Evolutionary conservation across 1,140 invertebrate species (phyloP).

Genomic region (Euschistus heros): DNA sequence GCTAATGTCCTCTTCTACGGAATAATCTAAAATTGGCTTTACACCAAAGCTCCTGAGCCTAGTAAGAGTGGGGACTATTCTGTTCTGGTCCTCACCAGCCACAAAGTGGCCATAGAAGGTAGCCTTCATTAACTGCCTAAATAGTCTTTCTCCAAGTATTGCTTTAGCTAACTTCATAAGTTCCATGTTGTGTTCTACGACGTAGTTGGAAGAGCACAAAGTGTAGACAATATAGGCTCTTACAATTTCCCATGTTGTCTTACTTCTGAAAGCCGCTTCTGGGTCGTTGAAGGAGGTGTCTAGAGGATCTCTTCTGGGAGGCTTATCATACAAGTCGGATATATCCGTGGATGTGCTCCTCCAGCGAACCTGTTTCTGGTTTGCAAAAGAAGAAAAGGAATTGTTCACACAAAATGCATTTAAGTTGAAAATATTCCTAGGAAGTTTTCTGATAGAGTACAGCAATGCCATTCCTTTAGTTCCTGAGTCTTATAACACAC

Average conservation of each 20-base stretch:
- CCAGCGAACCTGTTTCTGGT: too few relatives aligned
- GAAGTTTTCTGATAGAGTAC: too few relatives aligned
- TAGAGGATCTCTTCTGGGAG: constrained; percentile 49
- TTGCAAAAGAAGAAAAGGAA: too few relatives aligned
- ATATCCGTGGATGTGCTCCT: too few relatives aligned
- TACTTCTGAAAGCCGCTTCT: constrained; percentile 79
- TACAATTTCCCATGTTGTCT: constrained; percentile 86
- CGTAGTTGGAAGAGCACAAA: constrained; percentile 75
- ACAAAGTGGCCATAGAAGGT: constrained; percentile 99
- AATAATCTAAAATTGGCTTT: constrained; percentile 97
- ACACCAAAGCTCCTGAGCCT: constrained; percentile 88
- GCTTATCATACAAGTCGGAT: too few relatives aligned
- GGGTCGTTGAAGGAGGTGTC: constrained; percentile 80
- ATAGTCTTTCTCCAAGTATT: constrained; percentile 76
- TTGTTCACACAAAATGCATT: too few relatives aligned
- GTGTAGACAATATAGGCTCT: constrained; percentile 88
- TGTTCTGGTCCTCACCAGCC: constrained; percentile 84
- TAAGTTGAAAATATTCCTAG: too few relatives aligned
- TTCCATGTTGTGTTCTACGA: constrained; percentile 92
- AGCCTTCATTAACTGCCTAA: constrained; percentile 80
- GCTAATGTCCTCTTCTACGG: constrained; percentile 93
- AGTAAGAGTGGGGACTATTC: constrained; percentile 72
- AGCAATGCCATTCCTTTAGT: too few relatives aligned
- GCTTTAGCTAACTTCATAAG: constrained; percentile 77
- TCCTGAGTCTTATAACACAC: too few relatives aligned